Conservation (phyloP, 2,888 invertebrate genomes). For the Lordiphosa andalusiaca region DNA sequence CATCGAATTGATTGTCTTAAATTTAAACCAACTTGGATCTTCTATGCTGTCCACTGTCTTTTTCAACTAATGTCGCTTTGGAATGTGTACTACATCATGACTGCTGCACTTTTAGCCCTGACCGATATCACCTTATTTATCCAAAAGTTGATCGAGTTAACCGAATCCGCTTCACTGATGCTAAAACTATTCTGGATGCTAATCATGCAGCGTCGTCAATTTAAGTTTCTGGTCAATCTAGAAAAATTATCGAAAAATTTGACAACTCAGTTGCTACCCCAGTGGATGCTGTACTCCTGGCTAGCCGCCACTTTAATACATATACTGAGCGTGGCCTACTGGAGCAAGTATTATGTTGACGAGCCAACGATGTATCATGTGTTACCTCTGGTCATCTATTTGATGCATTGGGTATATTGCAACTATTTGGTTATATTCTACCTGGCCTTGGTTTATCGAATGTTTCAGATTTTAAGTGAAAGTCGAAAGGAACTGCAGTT, state of each 20-base stretch:
- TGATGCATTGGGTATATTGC: conserved; percentile 7
- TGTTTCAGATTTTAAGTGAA: neutral
- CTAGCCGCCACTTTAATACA: conserved; percentile 3
- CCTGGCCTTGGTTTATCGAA: conserved; percentile 2
- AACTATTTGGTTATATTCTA: conserved; percentile 8
- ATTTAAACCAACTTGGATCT: neutral
- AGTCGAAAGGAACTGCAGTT: neutral
- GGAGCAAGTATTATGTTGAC: neutral
- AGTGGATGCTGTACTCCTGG: conserved; percentile 2
- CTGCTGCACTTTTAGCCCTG: neutral
- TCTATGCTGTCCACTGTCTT: neutral
- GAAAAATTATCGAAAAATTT: neutral
- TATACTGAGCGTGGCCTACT: conserved; percentile 2
- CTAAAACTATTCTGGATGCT: conserved; percentile 4
- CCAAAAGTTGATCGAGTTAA: conserved; percentile 4
- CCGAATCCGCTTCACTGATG: neutral
- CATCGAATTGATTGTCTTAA: neutral
- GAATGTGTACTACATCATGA: conserved; percentile 10
- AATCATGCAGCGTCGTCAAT: conserved; percentile 6
- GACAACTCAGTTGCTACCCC: neutral
- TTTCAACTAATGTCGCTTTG: neutral
- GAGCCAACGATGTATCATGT: neutral
- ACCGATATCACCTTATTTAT: conserved; percentile 1
- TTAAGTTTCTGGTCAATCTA: neutral
- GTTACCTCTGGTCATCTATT: neutral